phyloP scores from a whole-genome alignment of 2,113 vertebrate genomes.

The Crotalus horridus region DNA sequence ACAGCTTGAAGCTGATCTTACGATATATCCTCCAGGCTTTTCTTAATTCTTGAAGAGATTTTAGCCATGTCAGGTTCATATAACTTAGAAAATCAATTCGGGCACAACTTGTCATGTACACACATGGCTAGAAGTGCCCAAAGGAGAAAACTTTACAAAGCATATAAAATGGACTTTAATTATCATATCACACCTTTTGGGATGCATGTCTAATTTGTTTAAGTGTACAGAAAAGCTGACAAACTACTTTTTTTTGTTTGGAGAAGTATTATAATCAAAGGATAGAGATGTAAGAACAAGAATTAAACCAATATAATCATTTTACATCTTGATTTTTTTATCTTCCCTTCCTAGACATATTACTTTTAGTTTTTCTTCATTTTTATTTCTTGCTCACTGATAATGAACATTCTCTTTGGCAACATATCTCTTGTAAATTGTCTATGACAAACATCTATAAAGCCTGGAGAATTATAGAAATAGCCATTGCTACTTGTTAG shows the following conservation, averaged over 20 bases:
- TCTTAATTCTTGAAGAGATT: constrained; percentile 34
- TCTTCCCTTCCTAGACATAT: not conserved
- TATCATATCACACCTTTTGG: constrained; percentile 57
- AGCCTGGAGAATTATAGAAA: not conserved
- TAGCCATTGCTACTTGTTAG: not conserved
- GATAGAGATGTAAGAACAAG: not conserved
- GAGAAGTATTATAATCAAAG: constrained; percentile 36
- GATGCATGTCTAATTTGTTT: constrained; percentile 55
- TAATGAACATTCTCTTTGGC: not conserved
- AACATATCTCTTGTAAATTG: not conserved
- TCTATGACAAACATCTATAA: not conserved
- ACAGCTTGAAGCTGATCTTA: constrained; percentile 35
- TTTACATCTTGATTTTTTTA: not conserved
- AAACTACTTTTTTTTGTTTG: constrained; percentile 36
- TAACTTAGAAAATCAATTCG: constrained; percentile 58
- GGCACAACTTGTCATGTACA: constrained; percentile 31
- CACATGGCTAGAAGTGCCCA: constrained; percentile 43
- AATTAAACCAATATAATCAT: not conserved
- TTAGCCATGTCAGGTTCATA: constrained; percentile 42
- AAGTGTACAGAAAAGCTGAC: constrained; percentile 53
- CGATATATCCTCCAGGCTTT: constrained; percentile 46
- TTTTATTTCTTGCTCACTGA: not conserved
- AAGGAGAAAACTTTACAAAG: constrained; percentile 46
- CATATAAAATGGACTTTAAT: constrained; percentile 66
- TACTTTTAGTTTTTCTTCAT: not conserved